Conservation (phyloP, 2,888 invertebrate species). For the Timema podura region DNA sequence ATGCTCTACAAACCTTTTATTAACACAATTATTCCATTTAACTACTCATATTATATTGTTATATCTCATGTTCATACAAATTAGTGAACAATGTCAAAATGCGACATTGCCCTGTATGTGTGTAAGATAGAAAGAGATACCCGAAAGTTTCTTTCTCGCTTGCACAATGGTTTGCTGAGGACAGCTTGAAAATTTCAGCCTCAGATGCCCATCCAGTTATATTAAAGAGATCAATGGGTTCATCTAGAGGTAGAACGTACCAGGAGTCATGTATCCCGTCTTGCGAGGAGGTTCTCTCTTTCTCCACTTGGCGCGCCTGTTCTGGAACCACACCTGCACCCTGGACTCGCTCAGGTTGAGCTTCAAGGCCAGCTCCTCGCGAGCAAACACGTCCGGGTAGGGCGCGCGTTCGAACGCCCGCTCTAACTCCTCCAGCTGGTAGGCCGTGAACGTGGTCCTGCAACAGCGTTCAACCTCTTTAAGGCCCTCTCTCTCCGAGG, state of each 20-base stretch:
- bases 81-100: no score
- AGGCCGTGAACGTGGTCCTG: conserved; percentile 95
- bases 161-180: no score
- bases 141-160: no score
- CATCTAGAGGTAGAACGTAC: conserved; percentile 36
- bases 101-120: no score
- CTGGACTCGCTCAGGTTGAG: conserved; percentile 77
- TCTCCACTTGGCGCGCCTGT: conserved; percentile 89
- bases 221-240: no score
- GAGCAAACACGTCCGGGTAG: conserved; percentile 92
- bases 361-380: conserved; percentile 89
- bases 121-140: no score
- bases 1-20: no score
- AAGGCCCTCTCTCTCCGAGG: not conserved
- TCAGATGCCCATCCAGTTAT: no score
- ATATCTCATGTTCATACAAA: no score
- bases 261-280: conserved; percentile 58
- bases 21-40: no score
- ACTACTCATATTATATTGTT: no score
- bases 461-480: conserved; percentile 24
- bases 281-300: conserved; percentile 91
- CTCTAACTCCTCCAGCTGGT: conserved; percentile 89
- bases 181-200: no score
- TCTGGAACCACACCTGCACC: conserved; percentile 79
- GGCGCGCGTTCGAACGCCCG: conserved; percentile 92